Conservation (phyloP, 2,888 invertebrate genomes). For the Helobdella robusta region DNA sequence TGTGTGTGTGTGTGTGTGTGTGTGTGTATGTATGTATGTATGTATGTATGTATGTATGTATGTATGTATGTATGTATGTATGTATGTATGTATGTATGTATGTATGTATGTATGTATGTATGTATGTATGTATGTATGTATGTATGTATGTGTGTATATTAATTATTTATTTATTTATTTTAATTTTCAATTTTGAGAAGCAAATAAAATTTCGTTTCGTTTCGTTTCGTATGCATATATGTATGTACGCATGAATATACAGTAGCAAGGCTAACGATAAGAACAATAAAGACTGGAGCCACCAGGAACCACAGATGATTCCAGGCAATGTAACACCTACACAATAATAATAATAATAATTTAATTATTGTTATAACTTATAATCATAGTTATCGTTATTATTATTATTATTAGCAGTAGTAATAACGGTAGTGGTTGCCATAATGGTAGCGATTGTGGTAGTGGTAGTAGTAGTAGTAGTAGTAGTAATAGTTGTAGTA, state of each 20-base stretch:
- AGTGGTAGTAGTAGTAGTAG: slow-evolving; percentile 1
- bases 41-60: slow-evolving; percentile 12
- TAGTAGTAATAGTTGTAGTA: slow-evolving; percentile 11
- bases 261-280: background rate
- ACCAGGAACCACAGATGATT: slow-evolving; percentile 48
- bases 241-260: background rate
- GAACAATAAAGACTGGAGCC: slow-evolving; percentile 40
- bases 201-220: too few species aligned
- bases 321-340: slow-evolving; percentile 48
- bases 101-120: background rate
- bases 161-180: background rate
- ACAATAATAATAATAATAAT: background rate
- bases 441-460: slow-evolving; percentile 1
- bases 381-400: slow-evolving; percentile 38
- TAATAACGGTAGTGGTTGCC: background rate
- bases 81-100: background rate
- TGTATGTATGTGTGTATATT: background rate
- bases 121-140: slow-evolving; percentile 8
- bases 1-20: slow-evolving; percentile 11
- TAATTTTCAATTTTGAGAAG: too few species aligned
- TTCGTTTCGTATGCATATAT: slow-evolving; percentile 5
- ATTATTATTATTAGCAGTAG: slow-evolving; percentile 23
- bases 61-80: slow-evolving; percentile 14
- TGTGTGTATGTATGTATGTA: slow-evolving; percentile 11
- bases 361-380: background rate